Percentiles rank a stretch among this genome's conserved stretches.
Evolutionary conservation across 2,113 vertebrate species (phyloP).

Genomic region (Eolophus roseicapilla): DNA sequence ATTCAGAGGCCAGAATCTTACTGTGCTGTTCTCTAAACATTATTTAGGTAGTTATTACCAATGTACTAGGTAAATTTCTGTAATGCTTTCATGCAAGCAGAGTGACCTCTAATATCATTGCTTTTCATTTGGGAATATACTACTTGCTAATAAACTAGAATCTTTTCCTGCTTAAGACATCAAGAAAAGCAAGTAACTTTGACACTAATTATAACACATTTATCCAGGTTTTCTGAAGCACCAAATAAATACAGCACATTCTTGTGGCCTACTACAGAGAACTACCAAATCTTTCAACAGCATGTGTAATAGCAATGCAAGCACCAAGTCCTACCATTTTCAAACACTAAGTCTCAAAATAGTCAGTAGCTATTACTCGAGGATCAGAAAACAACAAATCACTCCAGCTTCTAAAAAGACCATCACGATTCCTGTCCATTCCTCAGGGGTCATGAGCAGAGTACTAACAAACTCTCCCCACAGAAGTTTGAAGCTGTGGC

Average conservation of each 20-base stretch:
- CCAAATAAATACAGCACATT: not conserved
- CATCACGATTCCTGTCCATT: accelerated
- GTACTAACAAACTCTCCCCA: not conserved
- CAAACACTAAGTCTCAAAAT: not conserved
- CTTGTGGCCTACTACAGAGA: not conserved
- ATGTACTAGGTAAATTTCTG: not conserved
- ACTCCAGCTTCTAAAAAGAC: not conserved
- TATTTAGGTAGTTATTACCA: not conserved
- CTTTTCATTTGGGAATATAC: not conserved
- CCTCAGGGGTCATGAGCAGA: accelerated
- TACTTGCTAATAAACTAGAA: not conserved
- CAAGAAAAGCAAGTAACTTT: not conserved
- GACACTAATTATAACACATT: not conserved
- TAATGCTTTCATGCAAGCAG: not conserved
- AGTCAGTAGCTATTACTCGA: not conserved
- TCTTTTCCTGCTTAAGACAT: not conserved
- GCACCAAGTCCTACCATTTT: not conserved
- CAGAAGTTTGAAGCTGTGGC: not conserved
- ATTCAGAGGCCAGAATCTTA: not conserved
- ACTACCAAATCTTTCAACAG: not conserved
- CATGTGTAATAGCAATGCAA: accelerated
- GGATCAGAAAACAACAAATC: not conserved
- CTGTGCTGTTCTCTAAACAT: not conserved
- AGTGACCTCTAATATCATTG: not conserved
- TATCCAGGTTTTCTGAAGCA: not conserved